phyloP scores from a whole-genome alignment of 2,113 vertebrate genomes.

The Strix aluco region DNA sequence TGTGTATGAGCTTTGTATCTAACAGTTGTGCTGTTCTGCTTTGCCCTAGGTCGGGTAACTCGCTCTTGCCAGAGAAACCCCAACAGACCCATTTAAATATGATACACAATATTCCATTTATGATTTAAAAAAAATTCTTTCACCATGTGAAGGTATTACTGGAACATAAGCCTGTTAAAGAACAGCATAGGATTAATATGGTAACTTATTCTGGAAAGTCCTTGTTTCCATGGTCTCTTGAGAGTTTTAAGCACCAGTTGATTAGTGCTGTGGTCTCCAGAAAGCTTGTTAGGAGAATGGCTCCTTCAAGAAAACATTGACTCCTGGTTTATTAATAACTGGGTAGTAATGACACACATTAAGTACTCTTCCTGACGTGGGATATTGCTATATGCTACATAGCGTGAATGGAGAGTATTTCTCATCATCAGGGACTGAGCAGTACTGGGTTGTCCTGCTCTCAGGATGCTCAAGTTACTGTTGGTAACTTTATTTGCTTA shows the following conservation, averaged over 20 bases:
- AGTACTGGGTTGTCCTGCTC: not conserved
- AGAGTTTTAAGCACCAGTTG: not conserved
- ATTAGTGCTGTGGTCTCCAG: not conserved
- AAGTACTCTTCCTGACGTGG: not conserved
- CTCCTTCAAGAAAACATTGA: not conserved
- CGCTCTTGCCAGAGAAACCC: not conserved
- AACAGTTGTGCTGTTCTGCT: not conserved
- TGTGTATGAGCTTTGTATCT: not conserved
- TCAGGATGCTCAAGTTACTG: not conserved
- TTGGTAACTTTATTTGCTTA: not conserved
- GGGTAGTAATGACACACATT: rapidly evolving
- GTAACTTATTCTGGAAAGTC: not conserved
- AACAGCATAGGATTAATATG: not conserved
- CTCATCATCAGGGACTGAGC: not conserved
- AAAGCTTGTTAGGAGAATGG: not conserved
- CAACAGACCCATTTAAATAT: not conserved
- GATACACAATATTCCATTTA: not conserved
- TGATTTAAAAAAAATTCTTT: not conserved
- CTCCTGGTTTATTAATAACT: not conserved
- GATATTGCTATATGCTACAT: rapidly evolving
- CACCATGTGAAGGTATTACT: not conserved
- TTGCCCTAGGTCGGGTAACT: not conserved
- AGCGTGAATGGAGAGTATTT: not conserved
- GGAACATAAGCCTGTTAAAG: not conserved
- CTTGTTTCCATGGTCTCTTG: not conserved